phyloP scores from a whole-genome alignment of 2,888 invertebrate species.

The Nomada ferruginata region DNA sequence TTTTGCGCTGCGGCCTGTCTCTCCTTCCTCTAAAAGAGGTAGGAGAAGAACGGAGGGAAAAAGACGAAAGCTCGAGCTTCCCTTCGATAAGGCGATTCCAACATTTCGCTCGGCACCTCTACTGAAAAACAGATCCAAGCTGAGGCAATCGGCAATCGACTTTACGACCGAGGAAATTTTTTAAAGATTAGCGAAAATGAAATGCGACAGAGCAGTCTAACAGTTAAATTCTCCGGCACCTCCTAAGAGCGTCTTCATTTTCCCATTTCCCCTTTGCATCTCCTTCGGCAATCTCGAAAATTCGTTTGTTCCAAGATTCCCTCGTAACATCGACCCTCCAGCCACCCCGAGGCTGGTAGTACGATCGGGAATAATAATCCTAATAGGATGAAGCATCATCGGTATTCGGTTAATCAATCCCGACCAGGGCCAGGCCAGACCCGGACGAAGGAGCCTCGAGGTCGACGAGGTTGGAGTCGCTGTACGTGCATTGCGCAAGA shows the following conservation, averaged over 20 bases:
- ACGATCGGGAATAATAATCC: constrained; percentile 1
- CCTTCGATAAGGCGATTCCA: constrained; percentile 21
- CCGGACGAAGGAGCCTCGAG: constrained; percentile 69
- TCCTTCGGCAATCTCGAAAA: background rate
- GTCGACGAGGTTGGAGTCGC: constrained; percentile 72
- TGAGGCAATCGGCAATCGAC: too few species aligned
- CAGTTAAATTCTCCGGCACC: too few species aligned
- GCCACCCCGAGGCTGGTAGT: background rate
- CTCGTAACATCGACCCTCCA: background rate
- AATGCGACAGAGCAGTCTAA: too few species aligned
- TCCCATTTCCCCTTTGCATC: background rate
- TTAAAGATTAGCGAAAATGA: too few species aligned
- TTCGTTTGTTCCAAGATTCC: background rate
- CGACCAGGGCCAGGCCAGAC: constrained; percentile 47
- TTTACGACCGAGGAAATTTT: background rate
- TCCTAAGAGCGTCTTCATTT: background rate
- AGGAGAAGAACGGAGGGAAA: background rate
- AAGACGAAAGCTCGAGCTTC: constrained; percentile 21
- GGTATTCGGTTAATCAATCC: constrained; percentile 67
- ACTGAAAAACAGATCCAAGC: background rate
- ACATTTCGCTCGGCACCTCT: constrained; percentile 31
- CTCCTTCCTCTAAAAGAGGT: background rate
- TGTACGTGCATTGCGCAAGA: constrained; percentile 82
- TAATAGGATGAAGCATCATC: constrained; percentile 44
- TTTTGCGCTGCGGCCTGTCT: constrained; percentile 1